Base-by-base conservation (phyloP, 2,113 vertebrate genomes). In the Mormoops blainvillei region DNA sequence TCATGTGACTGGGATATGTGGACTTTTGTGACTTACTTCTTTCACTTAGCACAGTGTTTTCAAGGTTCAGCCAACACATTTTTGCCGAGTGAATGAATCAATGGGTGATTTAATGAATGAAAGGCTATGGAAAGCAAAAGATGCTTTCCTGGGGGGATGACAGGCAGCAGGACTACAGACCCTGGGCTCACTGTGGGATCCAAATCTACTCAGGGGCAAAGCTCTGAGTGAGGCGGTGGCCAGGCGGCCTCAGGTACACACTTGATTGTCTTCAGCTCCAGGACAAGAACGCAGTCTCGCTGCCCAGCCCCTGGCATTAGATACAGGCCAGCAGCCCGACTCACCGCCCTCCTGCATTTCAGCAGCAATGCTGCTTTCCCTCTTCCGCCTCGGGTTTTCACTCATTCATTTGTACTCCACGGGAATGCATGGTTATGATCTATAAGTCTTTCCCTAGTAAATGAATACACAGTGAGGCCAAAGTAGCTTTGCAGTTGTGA, bases 121-220 rank as follows among this genome's bases (percentile, higher is more conserved):
- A 45, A 77, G 38, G 45, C 18, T 26, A 4, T 6, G 20, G 5
- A 56, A 7, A 33, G 58, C 22, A 8, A 19, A 24, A 33, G 28
- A 50, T 0, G 20, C 18, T 24, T 16, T 61, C 36, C 90, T 41
- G n/a, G 33, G 13, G 41, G 26, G 41, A 10, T 15, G 48, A 13
- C 7, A 4, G 77, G 22, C 50, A 5, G 31, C 8, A 12, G 54
- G 31, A 19, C 4, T 31, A 5, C 6, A 6, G 41, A 3, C 20
- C 1, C 6, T 28, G 63, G 50, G 43, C 31, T 13, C 56, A 1
- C 15, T 31, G 13, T 0, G 3, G 41, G 38, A 12, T 5, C 56
- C 26, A 22, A 1, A 0, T 15, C 33, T n/a, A 14, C 24, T 0
- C 36, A 10, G 38, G 33, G 11, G 14, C 10, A 16, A 68, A n/a